Percentiles rank a stretch among this genome's conserved stretches.
phyloP scores from a whole-genome alignment of 2,888 invertebrate genomes.

The Archaeoteleia sp. region DNA sequence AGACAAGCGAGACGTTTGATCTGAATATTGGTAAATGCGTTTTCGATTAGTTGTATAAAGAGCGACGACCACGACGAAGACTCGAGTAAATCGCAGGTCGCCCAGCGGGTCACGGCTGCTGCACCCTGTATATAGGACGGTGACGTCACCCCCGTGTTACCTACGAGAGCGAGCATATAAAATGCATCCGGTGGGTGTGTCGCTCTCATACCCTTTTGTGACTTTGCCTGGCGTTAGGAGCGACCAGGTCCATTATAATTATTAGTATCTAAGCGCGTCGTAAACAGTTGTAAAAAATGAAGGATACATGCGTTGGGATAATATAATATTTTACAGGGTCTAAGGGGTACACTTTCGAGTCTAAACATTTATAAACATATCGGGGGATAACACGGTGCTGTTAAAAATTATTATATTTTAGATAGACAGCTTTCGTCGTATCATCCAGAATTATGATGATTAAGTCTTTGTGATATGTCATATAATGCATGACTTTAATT shows the following conservation, averaged over 20 bases:
- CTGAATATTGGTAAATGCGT: slow-evolving; percentile 45
- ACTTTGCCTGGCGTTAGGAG: slow-evolving; percentile 65
- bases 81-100: slow-evolving; percentile 54
- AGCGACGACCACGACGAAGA: slow-evolving; percentile 53
- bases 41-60: slow-evolving; percentile 38
- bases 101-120: slow-evolving; percentile 63
- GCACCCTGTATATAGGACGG: slow-evolving; percentile 65
- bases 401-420: no score
- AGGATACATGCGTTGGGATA: no score
- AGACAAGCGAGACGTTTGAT: neutral
- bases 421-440: no score
- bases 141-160: slow-evolving; percentile 65
- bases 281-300: slow-evolving; percentile 58
- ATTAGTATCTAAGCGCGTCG: slow-evolving; percentile 60
- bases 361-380: no score
- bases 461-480: no score
- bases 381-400: no score
- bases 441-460: no score
- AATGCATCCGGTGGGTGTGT: slow-evolving; percentile 74
- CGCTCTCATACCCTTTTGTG: slow-evolving; percentile 71
- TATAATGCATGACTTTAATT: no score
- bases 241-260: slow-evolving; percentile 66
- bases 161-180: slow-evolving; percentile 65
- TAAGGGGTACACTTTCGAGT: no score
- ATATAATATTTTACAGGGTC: no score